Evolutionary conservation across 2,888 invertebrate species (phyloP), one percentile per base, ranked within the genome.

Genomic region (Amphipyra berbera): DNA sequence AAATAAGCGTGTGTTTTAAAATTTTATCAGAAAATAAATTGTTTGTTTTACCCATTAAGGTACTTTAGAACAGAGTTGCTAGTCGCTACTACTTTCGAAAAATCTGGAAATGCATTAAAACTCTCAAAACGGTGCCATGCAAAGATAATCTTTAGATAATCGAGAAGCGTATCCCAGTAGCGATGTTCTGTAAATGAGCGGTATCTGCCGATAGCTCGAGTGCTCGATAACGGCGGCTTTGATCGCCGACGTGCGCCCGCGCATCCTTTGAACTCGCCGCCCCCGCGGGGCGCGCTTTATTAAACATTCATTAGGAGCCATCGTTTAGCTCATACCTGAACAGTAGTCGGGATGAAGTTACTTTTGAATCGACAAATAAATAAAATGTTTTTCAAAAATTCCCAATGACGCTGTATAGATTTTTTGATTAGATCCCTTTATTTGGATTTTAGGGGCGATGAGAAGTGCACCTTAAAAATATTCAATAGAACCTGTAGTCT

Each of bases 221-320:
- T 88, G 85, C 88, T 80, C 85, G 90, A 90, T 91, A 91, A 90
- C 86, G 88, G 84, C 90, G 88, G 88, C 92, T 90, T 92, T 93
- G 91, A 91, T 88, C 85, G 82, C 63, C 64, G 67, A 68, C 72
- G 67, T 72, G 83, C 71, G 71, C 68, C 79, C 81, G 76, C 82
- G 82, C 82, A 82, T 83, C 78, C 86, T 92, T 94, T 94, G 88
- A 92, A 89, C 88, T 84, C 78, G 84, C 93, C 93, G 93, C 85
- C 85, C 81, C 85, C 84, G 84, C 87, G 82, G 87, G 85, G 84
- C 79, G 87, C 85, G 77, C 85, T 86, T 84, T 88, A 89, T 89
- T 90, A 89, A 88, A 87, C 87, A 86, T 90, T 90, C 89, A 91
- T 92, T 92, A 90, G 82, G 83, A 81, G 75, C 82, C 82, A 83